A percentile compares a stretch with the other conserved stretches of the same genome.
These are phyloP conservation scores for Semotilus atromaculatus DNA, from an alignment of 2,797 vertebrate species.

Conservation along the genomic window DNA sequence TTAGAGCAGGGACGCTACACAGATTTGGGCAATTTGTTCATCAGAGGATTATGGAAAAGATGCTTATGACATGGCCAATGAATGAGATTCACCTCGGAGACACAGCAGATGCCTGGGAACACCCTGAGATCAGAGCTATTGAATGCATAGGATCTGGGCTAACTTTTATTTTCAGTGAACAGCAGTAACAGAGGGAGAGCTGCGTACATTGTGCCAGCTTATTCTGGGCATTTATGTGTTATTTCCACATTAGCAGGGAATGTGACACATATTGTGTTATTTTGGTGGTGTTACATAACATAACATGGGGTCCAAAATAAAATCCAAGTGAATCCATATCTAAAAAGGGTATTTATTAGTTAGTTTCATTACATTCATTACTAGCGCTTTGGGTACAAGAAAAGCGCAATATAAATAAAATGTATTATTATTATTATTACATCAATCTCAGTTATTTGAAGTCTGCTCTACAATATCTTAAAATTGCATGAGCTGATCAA, in stretches of 20 bases:
- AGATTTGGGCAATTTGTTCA: constrained; percentile 44
- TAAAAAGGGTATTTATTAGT: constrained; percentile 19
- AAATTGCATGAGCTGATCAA: constrained; percentile 43
- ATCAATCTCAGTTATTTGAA: constrained; percentile 15
- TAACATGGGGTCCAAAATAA: neutral
- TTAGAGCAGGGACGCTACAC: constrained; percentile 47
- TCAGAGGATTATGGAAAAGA: constrained; percentile 55
- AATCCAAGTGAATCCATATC: neutral
- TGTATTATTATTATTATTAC: no score
- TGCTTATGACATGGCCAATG: constrained; percentile 51
- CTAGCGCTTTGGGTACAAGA: no score
- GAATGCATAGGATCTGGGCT: constrained; percentile 38
- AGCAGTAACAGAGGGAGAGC: neutral
- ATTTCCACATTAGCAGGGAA: constrained; percentile 49
- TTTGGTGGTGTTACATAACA: constrained; percentile 42
- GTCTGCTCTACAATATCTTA: constrained; percentile 30
- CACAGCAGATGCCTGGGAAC: constrained; percentile 43
- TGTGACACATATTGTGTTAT: constrained; percentile 34
- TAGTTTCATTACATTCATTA: neutral
- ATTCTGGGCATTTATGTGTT: constrained; percentile 36
- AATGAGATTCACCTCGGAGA: constrained; percentile 49
- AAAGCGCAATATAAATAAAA: no score
- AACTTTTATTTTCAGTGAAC: constrained; percentile 28
- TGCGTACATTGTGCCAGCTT: constrained; percentile 18
- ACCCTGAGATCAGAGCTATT: constrained; percentile 10